Percentiles rank a stretch among this genome's conserved stretches.
Evolutionary conservation across 2,888 invertebrate species (phyloP).

Genomic region (Muscina levida): DNA sequence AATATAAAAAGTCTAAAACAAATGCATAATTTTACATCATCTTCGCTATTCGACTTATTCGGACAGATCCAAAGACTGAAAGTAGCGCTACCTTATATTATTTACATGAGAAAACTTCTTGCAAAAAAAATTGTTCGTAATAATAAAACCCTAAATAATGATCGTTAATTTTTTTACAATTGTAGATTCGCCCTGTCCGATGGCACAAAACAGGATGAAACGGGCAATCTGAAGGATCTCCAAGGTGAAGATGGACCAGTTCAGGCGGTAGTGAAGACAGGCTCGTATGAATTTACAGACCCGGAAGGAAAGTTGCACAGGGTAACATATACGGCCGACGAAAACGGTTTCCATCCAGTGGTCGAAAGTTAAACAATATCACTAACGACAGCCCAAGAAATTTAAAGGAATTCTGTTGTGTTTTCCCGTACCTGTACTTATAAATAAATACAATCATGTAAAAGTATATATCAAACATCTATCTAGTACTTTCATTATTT

Average conservation of each 20-base stretch:
- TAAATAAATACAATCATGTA: not conserved
- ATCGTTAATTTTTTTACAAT: not conserved
- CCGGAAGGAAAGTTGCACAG: slow-evolving; percentile 69
- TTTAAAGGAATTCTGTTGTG: slow-evolving; percentile 39
- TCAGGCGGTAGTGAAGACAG: slow-evolving; percentile 70
- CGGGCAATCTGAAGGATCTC: slow-evolving; percentile 69
- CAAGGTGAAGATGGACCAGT: slow-evolving; percentile 69
- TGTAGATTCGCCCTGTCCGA: slow-evolving; percentile 69
- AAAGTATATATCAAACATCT: slow-evolving; percentile 1
- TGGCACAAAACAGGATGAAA: slow-evolving; percentile 70
- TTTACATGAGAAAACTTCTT: too few species aligned
- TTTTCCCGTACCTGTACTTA: slow-evolving; percentile 21
- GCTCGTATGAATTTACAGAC: slow-evolving; percentile 71
- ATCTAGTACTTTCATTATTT: not conserved
- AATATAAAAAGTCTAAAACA: too few species aligned
- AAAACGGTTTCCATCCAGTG: slow-evolving; percentile 71
- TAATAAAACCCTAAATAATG: too few species aligned
- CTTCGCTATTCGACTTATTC: too few species aligned
- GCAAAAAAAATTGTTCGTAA: too few species aligned
- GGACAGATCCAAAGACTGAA: too few species aligned
- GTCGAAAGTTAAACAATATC: slow-evolving; percentile 68
- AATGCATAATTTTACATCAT: too few species aligned
- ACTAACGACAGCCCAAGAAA: not conserved
- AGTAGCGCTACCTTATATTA: too few species aligned
- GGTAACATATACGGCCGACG: slow-evolving; percentile 73